phyloP scores from a whole-genome alignment of 2,888 invertebrate genomes.

The Cerceris rybyensis region DNA sequence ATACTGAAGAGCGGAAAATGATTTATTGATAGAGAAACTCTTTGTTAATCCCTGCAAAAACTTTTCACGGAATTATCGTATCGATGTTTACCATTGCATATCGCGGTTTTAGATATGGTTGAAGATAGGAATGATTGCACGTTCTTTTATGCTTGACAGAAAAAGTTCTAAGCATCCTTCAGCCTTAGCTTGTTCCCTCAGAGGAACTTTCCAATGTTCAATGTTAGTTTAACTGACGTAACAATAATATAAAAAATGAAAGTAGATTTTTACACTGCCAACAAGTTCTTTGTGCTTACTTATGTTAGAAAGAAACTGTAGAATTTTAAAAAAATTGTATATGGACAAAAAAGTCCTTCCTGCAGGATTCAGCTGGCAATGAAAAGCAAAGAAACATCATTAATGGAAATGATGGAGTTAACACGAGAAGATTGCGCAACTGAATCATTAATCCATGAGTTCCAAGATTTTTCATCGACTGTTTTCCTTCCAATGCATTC shows the following conservation, averaged over 20 bases:
- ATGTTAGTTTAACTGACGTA: background rate
- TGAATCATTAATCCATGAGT: background rate
- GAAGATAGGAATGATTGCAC: background rate
- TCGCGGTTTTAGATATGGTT: constrained; percentile 46
- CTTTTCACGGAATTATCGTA: constrained; percentile 56
- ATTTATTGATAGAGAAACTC: constrained; percentile 53
- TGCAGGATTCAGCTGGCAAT: too few species aligned
- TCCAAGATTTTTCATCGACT: background rate
- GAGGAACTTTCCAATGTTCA: background rate
- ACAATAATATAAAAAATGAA: background rate
- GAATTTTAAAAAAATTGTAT: too few species aligned
- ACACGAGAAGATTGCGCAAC: background rate
- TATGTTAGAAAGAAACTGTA: too few species aligned
- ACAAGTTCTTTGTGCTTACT: too few species aligned
- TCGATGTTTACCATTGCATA: constrained; percentile 52
- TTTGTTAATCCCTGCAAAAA: constrained; percentile 56
- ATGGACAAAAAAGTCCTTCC: too few species aligned
- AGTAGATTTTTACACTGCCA: too few species aligned
- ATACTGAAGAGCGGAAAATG: constrained; percentile 37
- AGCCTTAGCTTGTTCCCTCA: background rate
- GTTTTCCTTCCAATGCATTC: background rate
- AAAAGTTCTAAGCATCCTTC: background rate
- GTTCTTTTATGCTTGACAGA: background rate
- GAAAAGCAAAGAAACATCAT: background rate
- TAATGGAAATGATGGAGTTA: background rate